Conservation (phyloP, 2,888 invertebrate genomes). For the Amblyjoppa proteus region DNA sequence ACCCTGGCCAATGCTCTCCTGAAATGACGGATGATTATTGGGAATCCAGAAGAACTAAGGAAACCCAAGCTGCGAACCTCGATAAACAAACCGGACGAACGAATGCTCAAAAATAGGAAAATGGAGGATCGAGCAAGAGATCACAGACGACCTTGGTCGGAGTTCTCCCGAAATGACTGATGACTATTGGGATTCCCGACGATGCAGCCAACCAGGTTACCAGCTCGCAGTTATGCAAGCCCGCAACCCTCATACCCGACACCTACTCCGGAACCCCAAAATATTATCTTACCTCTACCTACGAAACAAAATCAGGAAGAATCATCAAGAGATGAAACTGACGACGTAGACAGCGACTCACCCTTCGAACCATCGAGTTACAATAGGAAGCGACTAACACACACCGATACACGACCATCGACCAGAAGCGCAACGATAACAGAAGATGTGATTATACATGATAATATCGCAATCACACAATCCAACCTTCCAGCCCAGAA, state of each 20-base stretch:
- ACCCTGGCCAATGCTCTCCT: not conserved
- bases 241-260: not conserved
- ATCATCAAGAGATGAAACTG: not conserved
- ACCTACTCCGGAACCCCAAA: not conserved
- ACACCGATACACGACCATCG: not conserved
- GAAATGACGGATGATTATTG: too few species aligned
- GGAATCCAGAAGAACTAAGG: too few species aligned
- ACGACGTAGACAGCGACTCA: not conserved
- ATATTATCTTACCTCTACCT: too few species aligned
- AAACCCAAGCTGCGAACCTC: not conserved
- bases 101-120: not conserved
- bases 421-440: not conserved
- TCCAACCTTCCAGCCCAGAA: not conserved
- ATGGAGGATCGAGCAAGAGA: not conserved
- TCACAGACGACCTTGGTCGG: not conserved
- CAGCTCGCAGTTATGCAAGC: not conserved
- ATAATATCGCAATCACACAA: not conserved
- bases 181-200: not conserved
- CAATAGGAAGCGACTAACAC: not conserved
- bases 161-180: not conserved
- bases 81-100: not conserved
- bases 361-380: not conserved
- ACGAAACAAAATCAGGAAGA: not conserved
- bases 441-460: not conserved
- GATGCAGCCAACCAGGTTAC: not conserved